Conservation (phyloP, 2,113 vertebrate genomes). For the Dendrocopos noguchii region DNA sequence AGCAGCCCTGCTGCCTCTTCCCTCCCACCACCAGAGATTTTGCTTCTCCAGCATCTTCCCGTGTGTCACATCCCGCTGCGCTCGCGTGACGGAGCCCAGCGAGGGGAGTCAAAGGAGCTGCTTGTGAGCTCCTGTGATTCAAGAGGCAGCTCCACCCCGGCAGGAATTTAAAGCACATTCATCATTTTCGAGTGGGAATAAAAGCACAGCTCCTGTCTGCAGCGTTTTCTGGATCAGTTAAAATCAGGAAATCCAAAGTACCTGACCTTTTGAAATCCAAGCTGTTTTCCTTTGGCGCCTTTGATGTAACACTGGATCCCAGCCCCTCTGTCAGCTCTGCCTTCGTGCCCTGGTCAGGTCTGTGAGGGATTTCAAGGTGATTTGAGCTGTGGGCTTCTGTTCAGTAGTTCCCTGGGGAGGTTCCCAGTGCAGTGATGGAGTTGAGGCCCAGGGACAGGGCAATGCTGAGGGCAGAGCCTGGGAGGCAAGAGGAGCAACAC, state of each 20-base stretch:
- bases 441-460: rapidly evolving
- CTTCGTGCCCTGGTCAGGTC: neutral
- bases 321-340: neutral
- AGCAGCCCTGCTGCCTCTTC: neutral
- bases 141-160: neutral
- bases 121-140: neutral
- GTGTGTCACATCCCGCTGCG: neutral
- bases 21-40: neutral
- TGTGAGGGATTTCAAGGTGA: neutral
- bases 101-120: neutral
- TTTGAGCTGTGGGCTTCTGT: neutral
- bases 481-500: rapidly evolving
- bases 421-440: neutral
- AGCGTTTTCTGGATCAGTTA: neutral
- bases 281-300: neutral
- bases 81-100: neutral
- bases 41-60: neutral
- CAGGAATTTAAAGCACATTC: neutral
- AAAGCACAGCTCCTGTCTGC: neutral
- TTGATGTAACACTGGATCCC: neutral
- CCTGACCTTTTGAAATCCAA: neutral
- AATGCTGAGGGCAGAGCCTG: neutral
- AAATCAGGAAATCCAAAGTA: neutral
- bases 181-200: neutral
- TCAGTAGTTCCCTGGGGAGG: rapidly evolving